These are phyloP conservation scores for Lycopodina hypogea DNA, from an alignment of 37 sponge, comb jelly and placozoan genomes.

Conservation along the genomic window DNA sequence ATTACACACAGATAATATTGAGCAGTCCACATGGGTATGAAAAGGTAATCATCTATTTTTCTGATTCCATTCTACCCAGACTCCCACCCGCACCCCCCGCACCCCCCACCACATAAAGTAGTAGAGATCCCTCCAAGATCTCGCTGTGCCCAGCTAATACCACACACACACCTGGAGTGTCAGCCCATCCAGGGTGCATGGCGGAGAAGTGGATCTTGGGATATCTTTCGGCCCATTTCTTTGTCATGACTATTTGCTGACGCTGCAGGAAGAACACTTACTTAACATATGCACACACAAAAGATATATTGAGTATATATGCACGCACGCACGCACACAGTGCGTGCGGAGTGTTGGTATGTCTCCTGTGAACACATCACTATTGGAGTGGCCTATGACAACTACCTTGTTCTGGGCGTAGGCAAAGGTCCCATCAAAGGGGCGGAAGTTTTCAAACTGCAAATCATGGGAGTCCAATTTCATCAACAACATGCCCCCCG, in stretches of 20 bases:
- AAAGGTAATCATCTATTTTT: no score
- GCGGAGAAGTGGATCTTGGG: conserved; percentile 78
- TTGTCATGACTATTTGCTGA: conserved; percentile 88
- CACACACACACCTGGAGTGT: conserved; percentile 60
- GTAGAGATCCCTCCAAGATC: no score
- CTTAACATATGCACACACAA: background rate
- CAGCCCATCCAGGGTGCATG: conserved; percentile 93
- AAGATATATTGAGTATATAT: background rate
- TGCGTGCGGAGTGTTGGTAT: no score
- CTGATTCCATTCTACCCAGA: no score
- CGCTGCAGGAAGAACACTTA: conserved; percentile 42
- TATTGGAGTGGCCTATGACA: background rate
- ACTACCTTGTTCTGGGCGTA: conserved; percentile 87
- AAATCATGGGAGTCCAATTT: conserved; percentile 83
- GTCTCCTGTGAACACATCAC: no score
- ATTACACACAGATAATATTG: no score
- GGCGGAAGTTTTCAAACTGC: conserved; percentile 44
- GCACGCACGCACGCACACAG: no score
- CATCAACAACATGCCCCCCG: conserved; percentile 84
- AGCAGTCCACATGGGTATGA: no score
- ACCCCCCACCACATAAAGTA: background rate
- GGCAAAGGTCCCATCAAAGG: conserved; percentile 74
- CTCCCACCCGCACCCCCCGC: background rate
- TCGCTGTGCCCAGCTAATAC: no score
- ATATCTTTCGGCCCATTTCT: conserved; percentile 62